These are phyloP conservation scores for Camponotus vicinus DNA, from an alignment of 1,140 invertebrate species.

Conservation along the genomic window DNA sequence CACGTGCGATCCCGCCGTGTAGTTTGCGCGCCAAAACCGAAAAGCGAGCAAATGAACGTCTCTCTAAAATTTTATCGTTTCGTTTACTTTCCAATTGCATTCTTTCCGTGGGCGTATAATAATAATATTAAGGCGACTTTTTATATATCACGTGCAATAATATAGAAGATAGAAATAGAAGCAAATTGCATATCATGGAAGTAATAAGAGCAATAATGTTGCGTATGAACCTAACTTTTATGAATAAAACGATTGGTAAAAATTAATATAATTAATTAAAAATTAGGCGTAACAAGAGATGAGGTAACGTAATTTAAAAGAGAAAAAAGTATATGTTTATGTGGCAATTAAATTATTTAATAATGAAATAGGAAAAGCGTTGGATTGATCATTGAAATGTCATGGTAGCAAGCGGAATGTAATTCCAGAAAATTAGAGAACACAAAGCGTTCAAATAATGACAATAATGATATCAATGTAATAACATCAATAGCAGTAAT, in stretches of 20 bases:
- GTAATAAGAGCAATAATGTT: too few species aligned
- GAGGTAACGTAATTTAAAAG: background rate
- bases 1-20: background rate
- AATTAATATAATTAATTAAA: too few species aligned
- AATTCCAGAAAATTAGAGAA: background rate
- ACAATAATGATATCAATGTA: background rate
- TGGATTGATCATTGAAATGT: background rate
- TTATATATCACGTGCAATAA: too few species aligned
- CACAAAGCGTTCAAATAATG: background rate
- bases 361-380: too few species aligned
- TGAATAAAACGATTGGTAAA: too few species aligned
- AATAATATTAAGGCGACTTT: background rate
- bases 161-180: too few species aligned
- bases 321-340: background rate
- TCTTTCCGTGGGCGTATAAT: background rate
- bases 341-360: background rate
- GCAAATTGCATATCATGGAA: too few species aligned
- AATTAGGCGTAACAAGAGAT: too few species aligned
- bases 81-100: background rate
- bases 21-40: conserved; percentile 26
- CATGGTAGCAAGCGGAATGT: background rate
- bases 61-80: conserved; percentile 36
- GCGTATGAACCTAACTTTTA: too few species aligned
- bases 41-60: background rate
- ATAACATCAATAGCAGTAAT: background rate